Evolutionary conservation across 2,888 invertebrate genomes (phyloP).

Genomic region (Pollenia amentaria): DNA sequence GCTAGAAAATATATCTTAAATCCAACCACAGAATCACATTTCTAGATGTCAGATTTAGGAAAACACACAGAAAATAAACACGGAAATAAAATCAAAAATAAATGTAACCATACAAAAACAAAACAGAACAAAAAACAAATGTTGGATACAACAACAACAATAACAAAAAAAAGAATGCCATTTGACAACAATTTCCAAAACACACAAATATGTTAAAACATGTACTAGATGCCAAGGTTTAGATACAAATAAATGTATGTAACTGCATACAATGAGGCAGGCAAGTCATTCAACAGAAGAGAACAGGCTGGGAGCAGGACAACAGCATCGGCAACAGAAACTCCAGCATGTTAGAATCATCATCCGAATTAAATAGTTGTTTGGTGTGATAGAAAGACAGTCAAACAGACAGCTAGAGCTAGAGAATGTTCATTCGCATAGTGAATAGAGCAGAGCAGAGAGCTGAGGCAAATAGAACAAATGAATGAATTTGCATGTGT

Average conservation of each 20-base stretch:
- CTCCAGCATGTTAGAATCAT: conserved; percentile 16
- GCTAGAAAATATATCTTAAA: conserved; percentile 55
- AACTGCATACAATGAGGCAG: conserved; percentile 51
- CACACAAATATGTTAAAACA: conserved; percentile 23
- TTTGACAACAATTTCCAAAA: conserved; percentile 71
- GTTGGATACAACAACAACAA: conserved; percentile 5
- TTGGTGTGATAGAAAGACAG: conserved; percentile 56
- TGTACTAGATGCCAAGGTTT: not conserved
- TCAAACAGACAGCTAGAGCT: conserved; percentile 50
- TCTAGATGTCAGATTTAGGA: conserved; percentile 70
- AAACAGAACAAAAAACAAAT: conserved; percentile 51
- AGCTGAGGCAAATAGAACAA: conserved; percentile 70
- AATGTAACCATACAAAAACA: conserved; percentile 63
- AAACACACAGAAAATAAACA: conserved; percentile 67
- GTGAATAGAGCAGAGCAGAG: conserved; percentile 24
- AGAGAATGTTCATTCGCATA: conserved; percentile 28
- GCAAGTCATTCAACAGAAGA: conserved; percentile 44
- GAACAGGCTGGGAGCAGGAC: conserved; percentile 47
- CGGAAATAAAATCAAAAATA: conserved; percentile 73
- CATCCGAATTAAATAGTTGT: not conserved
- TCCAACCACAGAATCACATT: conserved; percentile 70
- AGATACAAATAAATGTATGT: not conserved
- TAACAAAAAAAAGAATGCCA: conserved; percentile 50
- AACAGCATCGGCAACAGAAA: conserved; percentile 47
- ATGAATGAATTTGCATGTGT: conserved; percentile 74